Conservation (phyloP, 2,888 invertebrate species). For the Aquatica leii region DNA sequence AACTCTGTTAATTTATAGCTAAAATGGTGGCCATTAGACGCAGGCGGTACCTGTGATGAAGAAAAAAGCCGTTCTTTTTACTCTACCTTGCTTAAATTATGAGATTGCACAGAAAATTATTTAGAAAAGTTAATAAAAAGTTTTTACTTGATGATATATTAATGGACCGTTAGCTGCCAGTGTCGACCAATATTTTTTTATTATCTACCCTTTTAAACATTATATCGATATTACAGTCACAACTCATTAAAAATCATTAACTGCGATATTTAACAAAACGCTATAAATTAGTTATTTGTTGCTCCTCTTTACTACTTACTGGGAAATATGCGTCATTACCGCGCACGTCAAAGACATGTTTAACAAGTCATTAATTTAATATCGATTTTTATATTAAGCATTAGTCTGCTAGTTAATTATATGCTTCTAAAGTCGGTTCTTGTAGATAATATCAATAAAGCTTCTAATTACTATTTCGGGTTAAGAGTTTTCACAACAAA, state of each 20-base stretch:
- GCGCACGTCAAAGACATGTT: too few species aligned
- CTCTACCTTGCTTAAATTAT: slow-evolving; percentile 31
- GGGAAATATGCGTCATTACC: too few species aligned
- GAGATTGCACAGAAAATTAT: slow-evolving; percentile 31
- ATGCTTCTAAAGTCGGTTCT: too few species aligned
- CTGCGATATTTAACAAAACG: too few species aligned
- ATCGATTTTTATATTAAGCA: too few species aligned
- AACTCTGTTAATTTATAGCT: slow-evolving; percentile 40
- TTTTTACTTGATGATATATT: slow-evolving; percentile 30
- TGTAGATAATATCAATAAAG: too few species aligned
- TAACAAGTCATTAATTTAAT: too few species aligned
- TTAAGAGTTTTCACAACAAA: too few species aligned
- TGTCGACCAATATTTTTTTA: slow-evolving; percentile 27
- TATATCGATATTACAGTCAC: slow-evolving; percentile 15
- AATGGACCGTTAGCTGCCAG: slow-evolving; percentile 31
- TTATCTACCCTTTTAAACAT: slow-evolving; percentile 20
- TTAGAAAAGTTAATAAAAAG: slow-evolving; percentile 33
- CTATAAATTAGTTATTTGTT: too few species aligned
- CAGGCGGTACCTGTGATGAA: slow-evolving; percentile 36
- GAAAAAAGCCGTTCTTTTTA: slow-evolving; percentile 30
- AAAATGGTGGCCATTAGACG: slow-evolving; percentile 35
- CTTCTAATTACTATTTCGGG: too few species aligned
- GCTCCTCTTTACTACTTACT: too few species aligned
- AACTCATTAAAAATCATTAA: slow-evolving; percentile 2
- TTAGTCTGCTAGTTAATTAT: too few species aligned